Conservation (phyloP, 2,113 vertebrate genomes). For the Centrocercus urophasianus region DNA sequence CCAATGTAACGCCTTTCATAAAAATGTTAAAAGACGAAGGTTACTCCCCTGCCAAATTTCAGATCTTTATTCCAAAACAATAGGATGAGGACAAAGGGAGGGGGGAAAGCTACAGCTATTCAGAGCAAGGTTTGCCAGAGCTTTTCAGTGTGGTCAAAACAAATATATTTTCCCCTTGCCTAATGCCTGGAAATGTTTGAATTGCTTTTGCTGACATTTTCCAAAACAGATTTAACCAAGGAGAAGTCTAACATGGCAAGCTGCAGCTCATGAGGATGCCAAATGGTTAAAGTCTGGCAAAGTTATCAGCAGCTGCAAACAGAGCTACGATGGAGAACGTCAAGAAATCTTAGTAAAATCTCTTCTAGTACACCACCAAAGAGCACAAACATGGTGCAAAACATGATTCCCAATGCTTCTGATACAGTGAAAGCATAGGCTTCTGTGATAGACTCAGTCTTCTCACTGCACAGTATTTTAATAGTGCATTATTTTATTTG, state of each 20-base stretch:
- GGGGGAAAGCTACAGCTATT: background rate
- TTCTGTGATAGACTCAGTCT: background rate
- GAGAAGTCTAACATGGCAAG: background rate
- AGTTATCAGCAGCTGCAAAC: background rate
- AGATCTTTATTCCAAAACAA: constrained; percentile 33
- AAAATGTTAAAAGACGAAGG: constrained; percentile 12
- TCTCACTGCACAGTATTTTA: constrained; percentile 14
- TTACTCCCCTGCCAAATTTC: constrained; percentile 6
- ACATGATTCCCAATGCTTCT: background rate
- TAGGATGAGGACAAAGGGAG: background rate
- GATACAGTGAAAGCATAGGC: background rate
- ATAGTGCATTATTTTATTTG: constrained; percentile 34
- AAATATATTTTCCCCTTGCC: background rate
- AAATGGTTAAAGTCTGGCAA: background rate
- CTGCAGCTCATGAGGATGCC: background rate
- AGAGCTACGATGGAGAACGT: background rate
- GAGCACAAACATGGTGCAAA: background rate
- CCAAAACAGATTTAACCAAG: background rate
- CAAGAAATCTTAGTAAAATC: background rate
- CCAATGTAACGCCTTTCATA: background rate
- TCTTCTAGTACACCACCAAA: background rate
- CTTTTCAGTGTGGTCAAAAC: background rate
- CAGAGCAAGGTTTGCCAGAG: constrained; percentile 9
- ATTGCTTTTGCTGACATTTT: background rate
- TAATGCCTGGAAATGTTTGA: background rate